Percentiles rank a stretch among this genome's conserved stretches.
These are phyloP conservation scores for Drepana falcataria DNA, from an alignment of 2,888 invertebrate genomes.

Conservation along the genomic window DNA sequence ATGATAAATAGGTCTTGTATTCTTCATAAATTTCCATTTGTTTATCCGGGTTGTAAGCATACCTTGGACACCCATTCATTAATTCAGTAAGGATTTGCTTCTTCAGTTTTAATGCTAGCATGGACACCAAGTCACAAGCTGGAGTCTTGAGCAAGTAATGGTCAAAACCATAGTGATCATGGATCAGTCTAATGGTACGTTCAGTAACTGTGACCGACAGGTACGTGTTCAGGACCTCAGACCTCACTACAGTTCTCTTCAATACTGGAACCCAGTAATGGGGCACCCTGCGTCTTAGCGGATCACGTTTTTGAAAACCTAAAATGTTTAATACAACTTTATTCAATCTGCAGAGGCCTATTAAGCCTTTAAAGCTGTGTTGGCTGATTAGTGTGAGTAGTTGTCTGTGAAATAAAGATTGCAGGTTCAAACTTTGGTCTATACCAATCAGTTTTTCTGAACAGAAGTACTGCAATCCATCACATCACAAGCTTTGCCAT, in stretches of 20 bases:
- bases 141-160: constrained; percentile 95
- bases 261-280: constrained; percentile 93
- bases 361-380: no score
- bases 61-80: constrained; percentile 81
- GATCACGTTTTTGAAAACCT: constrained; percentile 84
- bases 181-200: constrained; percentile 89
- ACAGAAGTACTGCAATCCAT: no score
- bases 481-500: no score
- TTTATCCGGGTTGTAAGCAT: constrained; percentile 82
- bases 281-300: constrained; percentile 82
- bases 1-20: constrained; percentile 89
- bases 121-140: constrained; percentile 93
- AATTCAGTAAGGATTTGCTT: constrained; percentile 89
- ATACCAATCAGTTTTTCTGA: no score
- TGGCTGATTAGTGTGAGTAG: no score
- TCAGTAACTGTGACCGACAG: constrained; percentile 90
- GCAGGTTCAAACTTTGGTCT: no score
- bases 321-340: background rate
- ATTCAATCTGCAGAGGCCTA: no score
- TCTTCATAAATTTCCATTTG: constrained; percentile 85
- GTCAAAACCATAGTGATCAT: constrained; percentile 95
- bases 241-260: constrained; percentile 89
- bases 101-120: constrained; percentile 91
- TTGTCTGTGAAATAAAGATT: no score
- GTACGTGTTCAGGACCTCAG: constrained; percentile 92